A percentile compares a stretch with the other conserved stretches of the same genome.
Evolutionary conservation across 1,140 invertebrate species (phyloP).

Genomic region (Maconellicoccus hirsutus): DNA sequence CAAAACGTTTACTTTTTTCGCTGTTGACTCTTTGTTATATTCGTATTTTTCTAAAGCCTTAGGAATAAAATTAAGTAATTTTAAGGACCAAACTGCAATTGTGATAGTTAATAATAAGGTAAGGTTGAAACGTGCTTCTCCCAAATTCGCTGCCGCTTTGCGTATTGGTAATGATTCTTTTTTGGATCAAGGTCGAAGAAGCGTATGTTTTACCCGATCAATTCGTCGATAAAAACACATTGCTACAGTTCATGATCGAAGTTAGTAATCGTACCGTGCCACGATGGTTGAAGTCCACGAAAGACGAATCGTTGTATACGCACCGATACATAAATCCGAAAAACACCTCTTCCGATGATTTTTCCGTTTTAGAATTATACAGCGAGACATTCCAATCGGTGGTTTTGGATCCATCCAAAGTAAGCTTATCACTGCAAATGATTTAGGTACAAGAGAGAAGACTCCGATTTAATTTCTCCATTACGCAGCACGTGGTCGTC

Average conservation of each 20-base stretch:
- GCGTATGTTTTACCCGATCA: conserved; percentile 1
- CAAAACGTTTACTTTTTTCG: conserved; percentile 51
- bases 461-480: neutral
- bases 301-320: neutral
- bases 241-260: neutral
- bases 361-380: conserved; percentile 25
- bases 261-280: neutral
- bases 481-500: conserved; percentile 54
- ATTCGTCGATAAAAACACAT: neutral
- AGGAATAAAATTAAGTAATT: conserved; percentile 49
- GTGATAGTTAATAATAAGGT: conserved; percentile 62
- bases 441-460: neutral
- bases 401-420: conserved; percentile 25
- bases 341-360: neutral
- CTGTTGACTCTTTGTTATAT: conserved; percentile 55
- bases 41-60: conserved; percentile 59
- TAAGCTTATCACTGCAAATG: conserved; percentile 6
- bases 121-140: conserved; percentile 25
- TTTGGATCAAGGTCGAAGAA: conserved; percentile 1
- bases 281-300: neutral
- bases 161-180: neutral
- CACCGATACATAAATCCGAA: neutral
- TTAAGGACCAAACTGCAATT: conserved; percentile 49
- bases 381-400: conserved; percentile 25
- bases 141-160: no score